Conservation (phyloP, 2,797 vertebrate genomes). For the Sardinella longiceps region DNA sequence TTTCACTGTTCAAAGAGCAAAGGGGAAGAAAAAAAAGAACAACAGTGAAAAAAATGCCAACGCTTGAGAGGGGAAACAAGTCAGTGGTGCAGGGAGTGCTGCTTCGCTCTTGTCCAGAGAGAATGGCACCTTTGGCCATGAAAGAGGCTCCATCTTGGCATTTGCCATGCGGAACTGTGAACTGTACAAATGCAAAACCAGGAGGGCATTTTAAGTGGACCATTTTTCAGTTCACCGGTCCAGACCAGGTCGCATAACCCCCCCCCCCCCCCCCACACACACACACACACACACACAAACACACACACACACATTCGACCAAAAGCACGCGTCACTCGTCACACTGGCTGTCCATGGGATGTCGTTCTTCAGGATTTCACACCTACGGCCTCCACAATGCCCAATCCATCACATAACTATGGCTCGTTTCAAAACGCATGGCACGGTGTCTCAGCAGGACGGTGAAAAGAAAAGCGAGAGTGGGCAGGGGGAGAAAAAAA, state of each 20-base stretch:
- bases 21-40: not conserved
- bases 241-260: constrained; percentile 36
- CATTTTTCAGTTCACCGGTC: constrained; percentile 34
- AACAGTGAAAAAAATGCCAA: not conserved
- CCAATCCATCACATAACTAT: constrained; percentile 31
- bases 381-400: constrained; percentile 29
- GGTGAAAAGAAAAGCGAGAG: constrained; percentile 31
- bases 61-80: not conserved
- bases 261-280: too few relatives aligned
- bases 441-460: constrained; percentile 32
- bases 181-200: constrained; percentile 43
- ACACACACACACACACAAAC: not conserved
- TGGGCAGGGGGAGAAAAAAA: not conserved
- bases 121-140: not conserved
- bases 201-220: constrained; percentile 31
- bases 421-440: constrained; percentile 34
- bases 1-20: not conserved
- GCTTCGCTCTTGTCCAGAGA: not conserved
- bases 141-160: not conserved
- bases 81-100: not conserved
- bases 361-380: constrained; percentile 37
- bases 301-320: not conserved
- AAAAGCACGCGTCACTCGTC: constrained; percentile 37
- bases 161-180: constrained; percentile 3
- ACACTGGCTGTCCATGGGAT: constrained; percentile 41